Base-by-base conservation (phyloP, 2,113 vertebrate genomes). In the Amphilophus citrinellus region DNA sequence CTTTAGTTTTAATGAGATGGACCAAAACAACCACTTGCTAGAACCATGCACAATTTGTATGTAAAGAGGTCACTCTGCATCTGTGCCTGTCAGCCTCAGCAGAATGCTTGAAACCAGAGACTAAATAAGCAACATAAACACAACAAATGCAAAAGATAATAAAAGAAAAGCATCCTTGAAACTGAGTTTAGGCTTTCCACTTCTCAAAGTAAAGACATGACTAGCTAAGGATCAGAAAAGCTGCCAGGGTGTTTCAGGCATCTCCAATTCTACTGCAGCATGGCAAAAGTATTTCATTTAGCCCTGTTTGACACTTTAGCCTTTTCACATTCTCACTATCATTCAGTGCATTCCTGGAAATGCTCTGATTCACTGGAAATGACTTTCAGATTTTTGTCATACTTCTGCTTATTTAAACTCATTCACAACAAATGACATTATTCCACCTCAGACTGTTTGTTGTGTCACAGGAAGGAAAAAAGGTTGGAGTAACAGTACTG, bases 1-100 rank as follows among this genome's bases (percentile, higher is more conserved):
- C 35, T 79, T 79, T 18, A 76, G 39, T 80, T 76, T 80, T 73
- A 86, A 83, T 63, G 58, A 80, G 84, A 7, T 4, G 9, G 66
- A 63, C 37, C 22, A 62, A 83, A 80, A 83, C 27, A 76, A 71
- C 68, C 14, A 73, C 53, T 35, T 73, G 47, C 47, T 3, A 0
- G 17, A 53, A n/a, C 24, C 27, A 30, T 56, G n/a, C 18, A 73
- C 27, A 30, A 17, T 18, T 53, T 73, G 1, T 44, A 24, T 44
- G 18, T 20, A 2, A 59, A 77, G n/a, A 3, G 17, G n/a, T 57
- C 63, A 61, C 62, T 30, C 62, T 30, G 47, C 22, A 59, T 63
- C 18, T 50, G 56, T 47, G 57, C 18, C 22, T 8, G 18, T 77
- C 30, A 8, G 44, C 10, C 10, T 73, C 24, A 32, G 18, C 20